These are phyloP conservation scores for Protobothrops flavoviridis DNA, from an alignment of 2,113 vertebrate genomes.

Conservation along the genomic window DNA sequence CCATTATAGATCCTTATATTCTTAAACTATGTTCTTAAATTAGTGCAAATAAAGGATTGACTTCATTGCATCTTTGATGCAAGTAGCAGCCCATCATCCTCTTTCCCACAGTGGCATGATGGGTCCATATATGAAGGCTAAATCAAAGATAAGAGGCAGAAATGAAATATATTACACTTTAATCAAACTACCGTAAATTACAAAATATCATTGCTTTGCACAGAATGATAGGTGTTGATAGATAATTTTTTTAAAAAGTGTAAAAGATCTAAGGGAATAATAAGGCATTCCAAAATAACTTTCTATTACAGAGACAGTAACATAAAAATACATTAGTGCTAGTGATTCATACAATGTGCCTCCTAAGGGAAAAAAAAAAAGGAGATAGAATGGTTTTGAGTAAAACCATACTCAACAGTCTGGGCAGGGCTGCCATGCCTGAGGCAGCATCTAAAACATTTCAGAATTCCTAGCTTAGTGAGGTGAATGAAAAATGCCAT, in stretches of 20 bases:
- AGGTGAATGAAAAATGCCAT: not conserved
- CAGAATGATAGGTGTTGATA: not conserved
- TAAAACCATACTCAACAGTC: not conserved
- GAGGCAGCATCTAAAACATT: not conserved
- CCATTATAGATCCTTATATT: not conserved
- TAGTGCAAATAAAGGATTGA: not conserved
- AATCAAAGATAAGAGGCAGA: not conserved
- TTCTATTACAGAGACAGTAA: not conserved
- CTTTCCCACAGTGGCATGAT: not conserved
- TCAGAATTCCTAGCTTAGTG: not conserved
- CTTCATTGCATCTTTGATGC: not conserved
- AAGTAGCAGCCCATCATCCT: not conserved
- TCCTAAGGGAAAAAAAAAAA: not conserved
- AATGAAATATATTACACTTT: not conserved
- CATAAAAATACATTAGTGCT: not conserved
- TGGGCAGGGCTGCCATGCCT: not conserved
- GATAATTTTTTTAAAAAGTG: not conserved
- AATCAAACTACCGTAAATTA: not conserved
- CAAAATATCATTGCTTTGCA: not conserved
- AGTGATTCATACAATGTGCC: not conserved
- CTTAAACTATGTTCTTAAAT: not conserved
- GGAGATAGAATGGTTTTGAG: not conserved
- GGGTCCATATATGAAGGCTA: not conserved
- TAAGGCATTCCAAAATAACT: not conserved
- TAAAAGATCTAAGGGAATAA: not conserved